Conservation (phyloP, 2,888 invertebrate species). For the Megastigmus dorsalis region DNA sequence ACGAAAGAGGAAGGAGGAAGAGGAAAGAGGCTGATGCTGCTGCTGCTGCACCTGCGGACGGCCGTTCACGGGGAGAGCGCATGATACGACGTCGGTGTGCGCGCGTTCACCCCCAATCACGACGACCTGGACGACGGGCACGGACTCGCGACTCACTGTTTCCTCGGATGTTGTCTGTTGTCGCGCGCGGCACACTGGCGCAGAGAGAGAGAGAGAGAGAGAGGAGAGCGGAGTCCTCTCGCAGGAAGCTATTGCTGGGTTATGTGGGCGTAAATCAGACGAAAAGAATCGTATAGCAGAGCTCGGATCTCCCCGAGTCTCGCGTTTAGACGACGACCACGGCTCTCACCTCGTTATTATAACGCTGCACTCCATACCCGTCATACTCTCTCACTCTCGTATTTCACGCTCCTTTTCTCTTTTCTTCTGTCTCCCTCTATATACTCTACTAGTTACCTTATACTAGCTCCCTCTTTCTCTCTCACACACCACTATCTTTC, state of each 20-base stretch:
- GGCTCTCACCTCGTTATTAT: conserved; percentile 23
- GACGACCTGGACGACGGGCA: not conserved
- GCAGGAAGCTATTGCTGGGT: not conserved
- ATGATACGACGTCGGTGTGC: conserved; percentile 24
- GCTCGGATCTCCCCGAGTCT: not conserved
- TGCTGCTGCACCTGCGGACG: conserved; percentile 25
- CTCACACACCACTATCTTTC: not conserved
- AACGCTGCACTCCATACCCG: not conserved
- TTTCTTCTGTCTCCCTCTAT: conserved; percentile 8
- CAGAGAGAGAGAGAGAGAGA: not conserved
- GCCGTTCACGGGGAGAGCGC: conserved; percentile 16
- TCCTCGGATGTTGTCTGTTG: not conserved
- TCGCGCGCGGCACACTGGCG: not conserved
- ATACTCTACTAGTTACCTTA: too few relatives aligned
- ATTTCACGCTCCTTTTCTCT: conserved; percentile 45
- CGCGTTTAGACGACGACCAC: not conserved
- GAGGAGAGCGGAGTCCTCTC: not conserved
- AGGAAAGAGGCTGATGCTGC: conserved; percentile 25
- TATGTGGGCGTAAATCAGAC: not conserved
- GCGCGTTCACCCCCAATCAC: not conserved
- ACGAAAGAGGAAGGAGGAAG: conserved; percentile 15
- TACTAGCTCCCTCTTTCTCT: not conserved
- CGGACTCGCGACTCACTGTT: not conserved
- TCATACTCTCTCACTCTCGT: conserved; percentile 24
- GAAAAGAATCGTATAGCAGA: not conserved